phyloP scores from a whole-genome alignment of 1,140 invertebrate species.

The Aphelinus certus region DNA sequence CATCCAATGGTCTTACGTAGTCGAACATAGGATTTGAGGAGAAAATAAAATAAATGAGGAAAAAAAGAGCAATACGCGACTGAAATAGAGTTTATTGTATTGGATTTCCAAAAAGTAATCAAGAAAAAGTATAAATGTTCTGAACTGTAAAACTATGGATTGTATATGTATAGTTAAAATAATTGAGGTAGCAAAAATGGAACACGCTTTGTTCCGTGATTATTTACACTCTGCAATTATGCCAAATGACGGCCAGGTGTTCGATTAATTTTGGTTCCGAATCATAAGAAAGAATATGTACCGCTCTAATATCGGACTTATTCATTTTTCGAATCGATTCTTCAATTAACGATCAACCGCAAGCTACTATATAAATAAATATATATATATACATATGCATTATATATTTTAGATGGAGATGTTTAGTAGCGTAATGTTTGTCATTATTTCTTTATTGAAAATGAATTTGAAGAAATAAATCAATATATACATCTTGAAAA shows the following conservation, averaged over 20 bases:
- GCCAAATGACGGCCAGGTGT: slow-evolving; percentile 36
- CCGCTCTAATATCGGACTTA: too few relatives aligned
- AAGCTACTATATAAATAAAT: background rate
- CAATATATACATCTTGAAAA: background rate
- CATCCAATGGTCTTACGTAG: background rate
- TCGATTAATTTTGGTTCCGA: slow-evolving; percentile 9
- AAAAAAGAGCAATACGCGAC: slow-evolving; percentile 37
- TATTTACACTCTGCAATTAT: slow-evolving; percentile 34
- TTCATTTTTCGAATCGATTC: too few relatives aligned
- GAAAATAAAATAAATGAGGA: slow-evolving; percentile 12
- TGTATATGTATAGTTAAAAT: slow-evolving; percentile 38
- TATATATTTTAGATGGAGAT: slow-evolving; percentile 22
- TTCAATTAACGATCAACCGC: too few relatives aligned
- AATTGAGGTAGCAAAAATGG: slow-evolving; percentile 44
- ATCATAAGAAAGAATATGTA: too few relatives aligned
- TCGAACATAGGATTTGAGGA: slow-evolving; percentile 9
- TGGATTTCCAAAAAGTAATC: slow-evolving; percentile 33
- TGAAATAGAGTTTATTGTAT: slow-evolving; percentile 30
- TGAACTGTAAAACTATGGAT: slow-evolving; percentile 22
- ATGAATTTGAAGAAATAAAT: slow-evolving; percentile 25
- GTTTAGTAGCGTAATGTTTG: slow-evolving; percentile 34
- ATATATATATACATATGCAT: background rate
- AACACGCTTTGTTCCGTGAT: slow-evolving; percentile 20
- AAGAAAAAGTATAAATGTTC: slow-evolving; percentile 15
- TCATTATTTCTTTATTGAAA: slow-evolving; percentile 14